Evolutionary conservation across 2,797 vertebrate genomes (phyloP).

Genomic region (Platalea minor): DNA sequence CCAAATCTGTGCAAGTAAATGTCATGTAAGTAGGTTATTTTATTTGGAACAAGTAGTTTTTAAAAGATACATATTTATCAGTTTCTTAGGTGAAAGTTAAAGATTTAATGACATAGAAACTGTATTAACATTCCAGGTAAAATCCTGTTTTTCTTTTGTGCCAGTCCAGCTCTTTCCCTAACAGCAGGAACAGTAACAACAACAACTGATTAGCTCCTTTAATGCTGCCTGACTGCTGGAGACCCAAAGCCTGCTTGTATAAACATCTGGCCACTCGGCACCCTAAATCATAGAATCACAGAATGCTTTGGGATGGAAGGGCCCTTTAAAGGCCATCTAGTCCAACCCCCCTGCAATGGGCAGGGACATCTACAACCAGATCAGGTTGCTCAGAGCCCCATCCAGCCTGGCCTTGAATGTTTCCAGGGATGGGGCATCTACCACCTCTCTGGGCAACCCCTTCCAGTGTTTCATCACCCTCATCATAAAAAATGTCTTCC

Average conservation of each 20-base stretch:
- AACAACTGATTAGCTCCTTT: background rate
- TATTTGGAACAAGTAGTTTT: background rate
- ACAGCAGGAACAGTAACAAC: background rate
- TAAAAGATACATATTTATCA: background rate
- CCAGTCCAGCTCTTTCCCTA: background rate
- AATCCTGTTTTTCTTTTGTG: background rate
- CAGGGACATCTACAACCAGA: no score
- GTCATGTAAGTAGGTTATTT: background rate
- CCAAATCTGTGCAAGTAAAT: background rate
- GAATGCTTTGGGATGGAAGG: no score
- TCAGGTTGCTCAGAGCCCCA: no score
- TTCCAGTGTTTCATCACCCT: no score
- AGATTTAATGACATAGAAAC: background rate
- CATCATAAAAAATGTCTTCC: no score
- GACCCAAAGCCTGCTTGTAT: no score
- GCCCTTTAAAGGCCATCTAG: no score
- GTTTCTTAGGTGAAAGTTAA: background rate
- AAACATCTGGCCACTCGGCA: background rate
- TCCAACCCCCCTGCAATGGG: no score
- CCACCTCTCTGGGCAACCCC: no score
- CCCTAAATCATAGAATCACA: background rate
- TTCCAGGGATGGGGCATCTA: no score
- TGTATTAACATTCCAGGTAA: background rate
- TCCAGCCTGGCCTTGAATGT: no score
- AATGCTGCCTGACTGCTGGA: background rate